Conservation (phyloP, 2,113 vertebrate genomes). For the Vulpes lagopus region DNA sequence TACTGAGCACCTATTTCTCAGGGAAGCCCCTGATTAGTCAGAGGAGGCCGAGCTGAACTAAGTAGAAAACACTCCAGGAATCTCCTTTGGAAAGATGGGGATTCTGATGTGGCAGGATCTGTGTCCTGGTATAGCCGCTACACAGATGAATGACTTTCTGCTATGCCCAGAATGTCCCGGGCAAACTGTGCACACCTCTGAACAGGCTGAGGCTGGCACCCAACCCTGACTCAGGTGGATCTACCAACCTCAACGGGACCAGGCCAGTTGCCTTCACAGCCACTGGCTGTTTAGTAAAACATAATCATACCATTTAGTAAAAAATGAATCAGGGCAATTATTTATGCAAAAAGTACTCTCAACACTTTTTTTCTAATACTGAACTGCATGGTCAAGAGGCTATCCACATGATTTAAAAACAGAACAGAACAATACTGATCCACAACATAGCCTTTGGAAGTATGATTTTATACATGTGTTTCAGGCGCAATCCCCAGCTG, state of each 20-base stretch:
- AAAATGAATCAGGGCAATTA: neutral
- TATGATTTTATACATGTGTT: neutral
- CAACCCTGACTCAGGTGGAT: neutral
- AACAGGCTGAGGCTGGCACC: neutral
- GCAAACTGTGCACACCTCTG: neutral
- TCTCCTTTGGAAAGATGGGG: neutral
- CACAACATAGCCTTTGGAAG: neutral
- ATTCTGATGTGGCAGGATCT: neutral
- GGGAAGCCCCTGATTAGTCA: neutral
- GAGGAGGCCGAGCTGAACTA: neutral
- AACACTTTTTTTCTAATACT: neutral
- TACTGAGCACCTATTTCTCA: neutral
- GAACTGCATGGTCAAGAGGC: neutral
- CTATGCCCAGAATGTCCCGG: neutral
- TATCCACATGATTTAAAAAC: neutral
- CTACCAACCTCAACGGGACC: rapidly evolving
- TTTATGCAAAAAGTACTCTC: neutral
- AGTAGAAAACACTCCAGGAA: neutral
- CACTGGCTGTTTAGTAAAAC: neutral
- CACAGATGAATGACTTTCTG: neutral
- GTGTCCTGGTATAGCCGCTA: neutral
- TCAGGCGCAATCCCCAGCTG: neutral
- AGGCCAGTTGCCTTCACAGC: neutral
- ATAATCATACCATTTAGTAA: neutral
- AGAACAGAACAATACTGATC: neutral